Percentiles rank a stretch among this genome's conserved stretches.
phyloP scores from a whole-genome alignment of 2,797 vertebrate genomes.

The Spheniscus humboldti region DNA sequence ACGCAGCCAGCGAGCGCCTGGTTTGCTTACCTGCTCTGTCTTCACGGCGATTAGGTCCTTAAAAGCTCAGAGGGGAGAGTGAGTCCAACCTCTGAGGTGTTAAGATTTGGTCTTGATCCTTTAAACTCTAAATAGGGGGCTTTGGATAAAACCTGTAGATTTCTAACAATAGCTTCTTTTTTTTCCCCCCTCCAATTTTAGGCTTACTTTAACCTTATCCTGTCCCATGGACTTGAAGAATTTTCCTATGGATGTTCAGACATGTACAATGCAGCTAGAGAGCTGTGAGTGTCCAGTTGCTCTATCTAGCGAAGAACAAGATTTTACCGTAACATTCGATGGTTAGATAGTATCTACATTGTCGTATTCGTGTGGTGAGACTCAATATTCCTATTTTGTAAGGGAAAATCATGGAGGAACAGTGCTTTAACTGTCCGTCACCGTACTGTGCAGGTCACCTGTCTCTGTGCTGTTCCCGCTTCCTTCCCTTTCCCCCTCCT shows the following conservation, averaged over 20 bases:
- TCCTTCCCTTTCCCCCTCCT: neutral
- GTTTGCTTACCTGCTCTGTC: neutral
- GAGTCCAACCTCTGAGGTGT: neutral
- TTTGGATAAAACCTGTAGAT: neutral
- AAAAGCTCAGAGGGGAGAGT: neutral
- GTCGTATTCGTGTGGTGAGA: neutral
- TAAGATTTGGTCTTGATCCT: neutral
- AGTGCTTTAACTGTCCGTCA: neutral
- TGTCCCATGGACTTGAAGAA: conserved; percentile 99
- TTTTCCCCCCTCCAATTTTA: conserved; percentile 42
- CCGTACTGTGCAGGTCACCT: fast-evolving
- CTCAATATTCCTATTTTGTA: neutral
- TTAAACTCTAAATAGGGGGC: neutral
- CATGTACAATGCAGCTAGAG: conserved; percentile 97
- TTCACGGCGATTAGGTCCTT: neutral
- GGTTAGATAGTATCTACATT: neutral
- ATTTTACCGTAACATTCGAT: neutral
- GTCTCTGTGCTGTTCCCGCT: neutral
- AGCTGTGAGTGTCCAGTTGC: conserved; percentile 84
- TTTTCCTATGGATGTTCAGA: conserved; percentile 99
- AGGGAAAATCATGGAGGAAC: neutral
- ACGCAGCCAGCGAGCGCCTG: fast-evolving
- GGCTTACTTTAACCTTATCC: conserved; percentile 94
- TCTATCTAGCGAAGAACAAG: neutral
- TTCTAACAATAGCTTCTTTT: neutral